Conservation (phyloP, 1,140 invertebrate genomes). For the Leptopilina boulardi region DNA sequence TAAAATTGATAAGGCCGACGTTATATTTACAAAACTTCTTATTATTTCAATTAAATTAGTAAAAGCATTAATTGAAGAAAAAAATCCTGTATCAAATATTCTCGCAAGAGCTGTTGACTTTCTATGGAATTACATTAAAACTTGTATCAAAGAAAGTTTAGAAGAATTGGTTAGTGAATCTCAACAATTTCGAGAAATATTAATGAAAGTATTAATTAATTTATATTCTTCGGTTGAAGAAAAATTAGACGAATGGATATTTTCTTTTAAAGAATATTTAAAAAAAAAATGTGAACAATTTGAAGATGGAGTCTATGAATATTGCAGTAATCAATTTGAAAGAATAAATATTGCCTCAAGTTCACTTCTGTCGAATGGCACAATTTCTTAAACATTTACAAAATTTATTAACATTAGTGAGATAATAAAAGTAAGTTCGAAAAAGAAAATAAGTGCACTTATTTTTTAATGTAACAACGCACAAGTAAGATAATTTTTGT, state of each 20-base stretch:
- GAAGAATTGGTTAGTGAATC: neutral
- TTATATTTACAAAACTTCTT: neutral
- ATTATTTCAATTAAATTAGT: neutral
- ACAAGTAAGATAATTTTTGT: neutral
- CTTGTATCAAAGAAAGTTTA: neutral
- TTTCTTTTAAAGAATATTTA: conserved; percentile 1
- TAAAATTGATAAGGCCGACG: neutral
- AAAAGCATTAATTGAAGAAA: neutral
- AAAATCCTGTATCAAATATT: neutral
- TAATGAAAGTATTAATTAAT: neutral
- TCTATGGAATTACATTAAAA: conserved; percentile 1
- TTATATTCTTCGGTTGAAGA: neutral
- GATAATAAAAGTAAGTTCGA: neutral
- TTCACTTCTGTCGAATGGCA: neutral
- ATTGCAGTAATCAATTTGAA: neutral
- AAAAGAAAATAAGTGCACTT: neutral
- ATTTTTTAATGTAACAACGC: neutral
- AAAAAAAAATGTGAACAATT: neutral
- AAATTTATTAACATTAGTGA: neutral
- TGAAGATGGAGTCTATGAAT: neutral
- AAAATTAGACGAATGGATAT: conserved; percentile 5
- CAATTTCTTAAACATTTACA: neutral
- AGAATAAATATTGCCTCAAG: neutral
- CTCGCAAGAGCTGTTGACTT: neutral
- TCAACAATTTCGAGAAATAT: neutral